Percentiles rank a stretch among this genome's conserved stretches.
Conservation (phyloP, 2,888 invertebrate genomes). For the Parapristionchus giblindavisi region DNA sequence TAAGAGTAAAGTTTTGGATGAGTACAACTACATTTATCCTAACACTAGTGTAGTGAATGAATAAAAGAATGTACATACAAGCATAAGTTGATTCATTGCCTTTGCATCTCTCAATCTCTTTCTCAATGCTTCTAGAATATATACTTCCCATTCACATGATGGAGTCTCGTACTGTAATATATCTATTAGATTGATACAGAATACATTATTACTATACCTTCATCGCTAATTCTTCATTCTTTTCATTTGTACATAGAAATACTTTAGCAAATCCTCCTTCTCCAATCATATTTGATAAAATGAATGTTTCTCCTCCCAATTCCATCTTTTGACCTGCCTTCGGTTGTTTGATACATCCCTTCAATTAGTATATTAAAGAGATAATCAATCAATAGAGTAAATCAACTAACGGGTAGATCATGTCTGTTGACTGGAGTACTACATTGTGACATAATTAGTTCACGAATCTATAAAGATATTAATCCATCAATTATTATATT, state of each 20-base stretch:
- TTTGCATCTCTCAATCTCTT: constrained; percentile 26
- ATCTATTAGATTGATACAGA: background rate
- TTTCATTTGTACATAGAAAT: constrained; percentile 24
- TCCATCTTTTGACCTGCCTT: constrained; percentile 12
- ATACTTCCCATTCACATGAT: constrained; percentile 38
- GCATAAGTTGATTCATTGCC: constrained; percentile 15
- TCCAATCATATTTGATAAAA: background rate
- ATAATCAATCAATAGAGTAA: background rate
- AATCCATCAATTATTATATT: background rate
- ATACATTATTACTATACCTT: constrained; percentile 11
- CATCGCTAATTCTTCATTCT: constrained; percentile 16
- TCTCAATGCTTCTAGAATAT: constrained; percentile 31
- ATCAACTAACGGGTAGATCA: constrained; percentile 6
- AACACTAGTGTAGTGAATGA: too few species aligned
- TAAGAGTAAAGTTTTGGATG: too few species aligned
- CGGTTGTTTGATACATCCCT: constrained; percentile 22
- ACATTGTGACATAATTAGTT: background rate
- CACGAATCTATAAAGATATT: constrained; percentile 17
- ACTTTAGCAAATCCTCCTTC: constrained; percentile 35
- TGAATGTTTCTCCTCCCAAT: constrained; percentile 33
- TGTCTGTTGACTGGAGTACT: constrained; percentile 26
- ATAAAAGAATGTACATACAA: too few species aligned
- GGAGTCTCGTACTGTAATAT: constrained; percentile 35
- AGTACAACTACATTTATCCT: too few species aligned
- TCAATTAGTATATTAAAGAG: background rate